A percentile compares a stretch with the other conserved stretches of the same genome.
phyloP scores from a whole-genome alignment of 2,888 invertebrate genomes.

The Hoplodrina blanda region DNA sequence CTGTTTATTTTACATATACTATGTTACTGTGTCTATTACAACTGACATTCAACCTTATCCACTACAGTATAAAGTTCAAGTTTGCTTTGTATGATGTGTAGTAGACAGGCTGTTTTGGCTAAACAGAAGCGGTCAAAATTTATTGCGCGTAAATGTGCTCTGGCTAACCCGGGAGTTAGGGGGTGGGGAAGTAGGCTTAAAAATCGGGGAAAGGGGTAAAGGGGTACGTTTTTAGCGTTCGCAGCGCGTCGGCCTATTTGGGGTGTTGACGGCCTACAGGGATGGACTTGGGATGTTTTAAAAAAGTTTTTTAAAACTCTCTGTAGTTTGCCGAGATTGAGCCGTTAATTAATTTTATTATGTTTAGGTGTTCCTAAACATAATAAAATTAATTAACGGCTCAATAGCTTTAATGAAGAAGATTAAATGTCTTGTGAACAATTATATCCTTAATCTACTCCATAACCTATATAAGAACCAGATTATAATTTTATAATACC shows the following conservation, averaged over 20 bases:
- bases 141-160: conserved; percentile 91
- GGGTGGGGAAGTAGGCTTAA: conserved; percentile 88
- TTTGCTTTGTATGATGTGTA: conserved; percentile 62
- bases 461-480: too few species aligned
- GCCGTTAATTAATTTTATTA: background rate
- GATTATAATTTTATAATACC: too few species aligned
- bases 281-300: conserved; percentile 66
- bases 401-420: too few species aligned
- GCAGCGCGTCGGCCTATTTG: conserved; percentile 89
- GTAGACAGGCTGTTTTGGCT: conserved; percentile 83
- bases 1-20: conserved; percentile 85
- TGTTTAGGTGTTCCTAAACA: too few species aligned
- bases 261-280: conserved; percentile 88
- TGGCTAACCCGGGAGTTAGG: conserved; percentile 90
- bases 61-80: conserved; percentile 62
- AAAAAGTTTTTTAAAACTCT: background rate
- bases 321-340: background rate
- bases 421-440: too few species aligned
- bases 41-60: conserved; percentile 59
- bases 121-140: conserved; percentile 88
- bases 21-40: conserved; percentile 64
- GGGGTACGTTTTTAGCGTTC: conserved; percentile 90
- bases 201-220: conserved; percentile 87
- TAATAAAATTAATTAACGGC: too few species aligned
- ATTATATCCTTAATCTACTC: too few species aligned